phyloP scores from a whole-genome alignment of 2,113 vertebrate species.

The Carollia perspicillata region DNA sequence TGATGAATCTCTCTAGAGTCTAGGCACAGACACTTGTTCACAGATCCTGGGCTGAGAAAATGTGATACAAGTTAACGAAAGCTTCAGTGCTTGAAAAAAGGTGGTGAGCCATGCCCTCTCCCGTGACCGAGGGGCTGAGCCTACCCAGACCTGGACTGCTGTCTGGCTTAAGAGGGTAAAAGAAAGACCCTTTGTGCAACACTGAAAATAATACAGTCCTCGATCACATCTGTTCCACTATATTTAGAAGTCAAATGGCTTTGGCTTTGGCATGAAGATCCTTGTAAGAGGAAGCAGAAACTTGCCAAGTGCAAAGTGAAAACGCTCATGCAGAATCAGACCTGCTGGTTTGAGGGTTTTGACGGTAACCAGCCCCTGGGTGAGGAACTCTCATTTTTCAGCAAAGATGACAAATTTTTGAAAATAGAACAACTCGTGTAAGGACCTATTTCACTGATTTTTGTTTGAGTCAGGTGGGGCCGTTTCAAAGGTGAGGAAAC shows the following conservation, averaged over 20 bases:
- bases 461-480: background rate
- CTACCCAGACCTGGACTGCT: background rate
- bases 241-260: conserved; percentile 71
- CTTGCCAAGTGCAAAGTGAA: conserved; percentile 54
- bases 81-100: background rate
- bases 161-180: conserved; percentile 31
- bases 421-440: background rate
- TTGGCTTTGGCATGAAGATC: conserved; percentile 41
- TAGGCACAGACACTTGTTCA: background rate
- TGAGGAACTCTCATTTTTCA: background rate
- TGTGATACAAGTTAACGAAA: background rate
- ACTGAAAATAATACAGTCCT: conserved; percentile 38
- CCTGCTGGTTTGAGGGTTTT: background rate
- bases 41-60: background rate
- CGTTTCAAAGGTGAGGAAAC: background rate
- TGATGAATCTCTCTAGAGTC: background rate
- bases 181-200: conserved; percentile 67
- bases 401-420: background rate
- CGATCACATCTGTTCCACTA: conserved; percentile 62
- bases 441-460: background rate
- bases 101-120: background rate
- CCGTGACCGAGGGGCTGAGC: background rate
- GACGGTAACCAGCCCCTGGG: background rate
- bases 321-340: conserved; percentile 8
- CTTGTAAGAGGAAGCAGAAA: conserved; percentile 55